phyloP scores from a whole-genome alignment of 2,113 vertebrate species.

The Psephotus haematonotus region DNA sequence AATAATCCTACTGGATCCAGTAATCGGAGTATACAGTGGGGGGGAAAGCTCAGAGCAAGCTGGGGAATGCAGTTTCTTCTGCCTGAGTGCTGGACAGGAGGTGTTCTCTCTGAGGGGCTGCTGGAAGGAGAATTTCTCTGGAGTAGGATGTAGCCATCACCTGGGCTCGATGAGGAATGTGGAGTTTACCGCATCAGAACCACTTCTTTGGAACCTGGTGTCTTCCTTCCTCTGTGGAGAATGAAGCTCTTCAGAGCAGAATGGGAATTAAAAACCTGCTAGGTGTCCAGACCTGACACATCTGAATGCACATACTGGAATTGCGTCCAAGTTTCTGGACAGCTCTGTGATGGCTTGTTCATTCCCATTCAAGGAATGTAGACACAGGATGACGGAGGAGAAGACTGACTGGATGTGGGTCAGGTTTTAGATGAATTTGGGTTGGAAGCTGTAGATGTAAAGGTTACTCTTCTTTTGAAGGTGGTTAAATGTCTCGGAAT shows the following conservation, averaged over 20 bases:
- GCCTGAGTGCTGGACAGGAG: not conserved
- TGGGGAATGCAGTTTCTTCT: constrained; percentile 20
- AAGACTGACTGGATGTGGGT: not conserved
- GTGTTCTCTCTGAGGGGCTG: not conserved
- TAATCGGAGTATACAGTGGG: constrained; percentile 60
- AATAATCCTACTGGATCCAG: constrained; percentile 66
- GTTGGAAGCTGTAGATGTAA: not conserved
- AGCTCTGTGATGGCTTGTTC: not conserved
- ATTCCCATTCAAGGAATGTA: not conserved
- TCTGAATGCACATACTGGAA: not conserved
- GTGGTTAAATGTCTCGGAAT: not conserved
- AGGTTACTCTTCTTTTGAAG: not conserved
- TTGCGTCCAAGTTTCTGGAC: not conserved
- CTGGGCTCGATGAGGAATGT: not conserved
- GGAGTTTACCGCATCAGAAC: not conserved
- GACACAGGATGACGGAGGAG: not conserved
- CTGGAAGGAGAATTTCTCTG: not conserved
- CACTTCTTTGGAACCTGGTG: not conserved
- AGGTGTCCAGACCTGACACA: not conserved
- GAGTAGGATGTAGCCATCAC: not conserved
- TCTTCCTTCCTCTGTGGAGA: not conserved
- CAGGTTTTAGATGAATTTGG: not conserved
- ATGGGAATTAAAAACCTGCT: not conserved
- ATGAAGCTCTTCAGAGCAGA: not conserved
- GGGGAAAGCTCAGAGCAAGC: constrained; percentile 56